Conservation (phyloP, 2,797 vertebrate species). For the Threskiornis aethiopicus region DNA sequence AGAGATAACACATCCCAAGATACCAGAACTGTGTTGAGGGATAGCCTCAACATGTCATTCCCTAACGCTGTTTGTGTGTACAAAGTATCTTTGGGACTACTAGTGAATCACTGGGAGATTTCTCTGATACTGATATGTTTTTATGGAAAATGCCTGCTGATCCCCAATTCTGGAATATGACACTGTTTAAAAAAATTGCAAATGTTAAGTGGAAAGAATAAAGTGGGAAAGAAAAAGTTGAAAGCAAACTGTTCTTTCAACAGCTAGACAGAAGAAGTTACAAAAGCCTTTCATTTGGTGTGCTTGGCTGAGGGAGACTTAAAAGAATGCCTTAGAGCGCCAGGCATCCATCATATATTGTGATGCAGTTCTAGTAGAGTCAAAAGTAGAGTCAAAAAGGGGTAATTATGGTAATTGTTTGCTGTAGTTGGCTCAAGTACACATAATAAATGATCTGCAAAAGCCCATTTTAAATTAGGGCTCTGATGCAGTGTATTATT, state of each 20-base stretch:
- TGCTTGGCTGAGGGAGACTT: not conserved
- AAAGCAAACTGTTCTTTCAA: not conserved
- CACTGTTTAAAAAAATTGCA: not conserved
- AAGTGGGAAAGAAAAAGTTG: not conserved
- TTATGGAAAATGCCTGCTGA: not conserved
- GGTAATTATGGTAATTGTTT: not conserved
- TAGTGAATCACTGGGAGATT: not conserved
- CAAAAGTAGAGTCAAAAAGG: not conserved
- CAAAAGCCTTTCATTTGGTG: not conserved
- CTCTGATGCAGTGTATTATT: not conserved
- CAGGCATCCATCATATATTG: not conserved
- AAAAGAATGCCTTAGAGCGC: not conserved
- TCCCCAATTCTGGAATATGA: not conserved
- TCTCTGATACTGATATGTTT: not conserved
- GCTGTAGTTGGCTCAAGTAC: not conserved
- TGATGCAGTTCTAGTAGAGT: not conserved
- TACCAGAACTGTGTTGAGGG: not conserved
- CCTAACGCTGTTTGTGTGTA: not conserved
- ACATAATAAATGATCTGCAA: not conserved
- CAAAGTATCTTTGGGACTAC: not conserved
- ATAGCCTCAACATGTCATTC: not conserved
- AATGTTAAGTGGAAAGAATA: not conserved
- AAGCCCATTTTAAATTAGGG: not conserved
- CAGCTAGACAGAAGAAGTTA: not conserved
- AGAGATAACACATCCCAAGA: not conserved